These are phyloP conservation scores for Pogonus chalceus DNA, from an alignment of 1,140 invertebrate genomes.

Conservation along the genomic window DNA sequence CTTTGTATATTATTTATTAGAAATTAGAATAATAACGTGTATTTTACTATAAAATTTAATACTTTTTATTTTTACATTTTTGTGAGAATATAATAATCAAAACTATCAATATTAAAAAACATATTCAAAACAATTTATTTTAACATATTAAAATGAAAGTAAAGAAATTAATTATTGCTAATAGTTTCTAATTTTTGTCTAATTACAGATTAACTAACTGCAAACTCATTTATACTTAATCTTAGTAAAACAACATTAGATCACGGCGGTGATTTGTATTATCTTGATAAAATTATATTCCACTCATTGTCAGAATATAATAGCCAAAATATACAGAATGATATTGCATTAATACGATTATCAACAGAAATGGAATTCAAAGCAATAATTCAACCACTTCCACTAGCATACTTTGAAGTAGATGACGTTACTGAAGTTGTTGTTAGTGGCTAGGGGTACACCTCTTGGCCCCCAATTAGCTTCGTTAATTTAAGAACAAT, in stretches of 20 bases:
- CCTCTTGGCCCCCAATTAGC: constrained; percentile 19
- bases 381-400: constrained; percentile 33
- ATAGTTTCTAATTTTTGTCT: too few relatives aligned
- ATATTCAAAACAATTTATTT: too few relatives aligned
- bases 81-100: too few relatives aligned
- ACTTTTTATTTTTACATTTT: too few relatives aligned
- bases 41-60: too few relatives aligned
- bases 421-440: constrained; percentile 31
- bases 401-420: constrained; percentile 28
- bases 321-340: constrained; percentile 35
- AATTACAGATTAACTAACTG: too few relatives aligned
- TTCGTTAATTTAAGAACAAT: constrained; percentile 9
- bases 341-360: constrained; percentile 41
- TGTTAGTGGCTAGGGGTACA: constrained; percentile 41
- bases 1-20: too few relatives aligned
- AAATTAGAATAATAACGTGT: too few relatives aligned
- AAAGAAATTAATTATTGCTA: too few relatives aligned
- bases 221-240: too few relatives aligned
- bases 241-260: neutral
- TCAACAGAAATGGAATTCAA: constrained; percentile 35
- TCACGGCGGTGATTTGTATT: neutral
- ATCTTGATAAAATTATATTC: constrained; percentile 16
- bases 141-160: too few relatives aligned
- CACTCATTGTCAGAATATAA: constrained; percentile 12
- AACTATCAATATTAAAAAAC: too few relatives aligned